Evolutionary conservation across 2,888 invertebrate genomes (phyloP).

Genomic region (Cosmia pyralina): DNA sequence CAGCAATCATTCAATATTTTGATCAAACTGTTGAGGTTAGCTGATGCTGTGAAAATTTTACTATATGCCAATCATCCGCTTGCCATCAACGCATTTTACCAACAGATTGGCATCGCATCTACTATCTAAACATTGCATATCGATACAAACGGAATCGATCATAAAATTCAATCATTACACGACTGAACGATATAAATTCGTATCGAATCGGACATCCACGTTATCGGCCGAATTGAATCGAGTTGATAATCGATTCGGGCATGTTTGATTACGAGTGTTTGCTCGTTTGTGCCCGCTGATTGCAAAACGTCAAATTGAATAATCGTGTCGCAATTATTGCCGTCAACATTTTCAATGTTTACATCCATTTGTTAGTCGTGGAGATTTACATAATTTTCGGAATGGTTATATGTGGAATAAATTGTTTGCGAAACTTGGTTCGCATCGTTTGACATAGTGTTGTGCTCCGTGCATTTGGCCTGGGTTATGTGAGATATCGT

Average conservation of each 20-base stretch:
- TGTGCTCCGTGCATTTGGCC: slow-evolving; percentile 11
- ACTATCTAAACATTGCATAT: slow-evolving; percentile 45
- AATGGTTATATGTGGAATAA: slow-evolving; percentile 59
- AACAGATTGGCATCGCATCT: slow-evolving; percentile 12
- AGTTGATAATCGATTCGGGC: slow-evolving; percentile 85
- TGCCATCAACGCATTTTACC: slow-evolving; percentile 14
- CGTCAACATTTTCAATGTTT: slow-evolving; percentile 80
- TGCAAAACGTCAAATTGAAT: slow-evolving; percentile 88
- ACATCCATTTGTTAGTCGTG: slow-evolving; percentile 75
- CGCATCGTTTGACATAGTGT: slow-evolving; percentile 52
- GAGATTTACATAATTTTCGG: slow-evolving; percentile 73
- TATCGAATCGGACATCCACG: slow-evolving; percentile 67
- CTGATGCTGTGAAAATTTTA: background rate
- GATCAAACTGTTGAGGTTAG: background rate
- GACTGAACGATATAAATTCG: slow-evolving; percentile 66
- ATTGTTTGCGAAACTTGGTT: slow-evolving; percentile 61
- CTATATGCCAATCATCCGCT: background rate
- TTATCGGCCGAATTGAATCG: slow-evolving; percentile 73
- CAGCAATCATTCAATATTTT: background rate
- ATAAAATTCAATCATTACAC: slow-evolving; percentile 71
- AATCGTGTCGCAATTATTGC: slow-evolving; percentile 85
- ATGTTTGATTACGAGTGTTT: slow-evolving; percentile 86
- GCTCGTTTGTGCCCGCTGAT: slow-evolving; percentile 88
- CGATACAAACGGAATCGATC: slow-evolving; percentile 56
- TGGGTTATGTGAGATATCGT: slow-evolving; percentile 42